A percentile compares a stretch with the other conserved stretches of the same genome.
Evolutionary conservation across 35 echinoderm and acorn worm species (phyloP).

Genomic region (Heliocidaris tuberculata): DNA sequence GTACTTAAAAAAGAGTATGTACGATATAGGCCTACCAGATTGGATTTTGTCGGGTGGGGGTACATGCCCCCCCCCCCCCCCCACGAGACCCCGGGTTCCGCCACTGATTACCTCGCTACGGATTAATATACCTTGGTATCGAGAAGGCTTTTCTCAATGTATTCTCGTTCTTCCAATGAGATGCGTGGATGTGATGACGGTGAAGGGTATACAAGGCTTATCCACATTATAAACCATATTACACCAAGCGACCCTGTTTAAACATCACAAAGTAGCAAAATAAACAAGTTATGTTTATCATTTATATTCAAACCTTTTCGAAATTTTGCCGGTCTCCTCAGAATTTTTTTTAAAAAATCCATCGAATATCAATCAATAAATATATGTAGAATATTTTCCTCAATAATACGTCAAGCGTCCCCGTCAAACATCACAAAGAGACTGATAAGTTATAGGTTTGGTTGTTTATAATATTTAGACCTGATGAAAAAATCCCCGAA

Average conservation of each 20-base stretch:
- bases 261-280: not conserved
- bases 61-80: too few species aligned
- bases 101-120: too few species aligned
- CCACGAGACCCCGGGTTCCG: too few species aligned
- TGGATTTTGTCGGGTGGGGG: too few species aligned
- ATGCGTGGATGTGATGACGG: constrained; percentile 33
- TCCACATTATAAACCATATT: not conserved
- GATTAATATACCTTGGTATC: not conserved
- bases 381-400: too few species aligned
- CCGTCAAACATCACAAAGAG: not conserved
- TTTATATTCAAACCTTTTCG: not conserved
- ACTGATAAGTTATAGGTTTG: not conserved
- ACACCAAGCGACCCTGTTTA: not conserved
- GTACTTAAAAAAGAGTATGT: too few species aligned
- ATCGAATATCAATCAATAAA: not conserved
- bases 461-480: too few species aligned
- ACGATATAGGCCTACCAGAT: too few species aligned
- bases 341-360: not conserved
- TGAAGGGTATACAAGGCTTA: not conserved
- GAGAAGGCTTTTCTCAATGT: not conserved
- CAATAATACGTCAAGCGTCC: not conserved
- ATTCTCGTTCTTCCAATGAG: not conserved
- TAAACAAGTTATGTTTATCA: not conserved
- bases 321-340: not conserved
- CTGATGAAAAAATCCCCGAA: too few species aligned